Evolutionary conservation across 2,113 vertebrate genomes (phyloP).

Genomic region (Syrrhaptes paradoxus): DNA sequence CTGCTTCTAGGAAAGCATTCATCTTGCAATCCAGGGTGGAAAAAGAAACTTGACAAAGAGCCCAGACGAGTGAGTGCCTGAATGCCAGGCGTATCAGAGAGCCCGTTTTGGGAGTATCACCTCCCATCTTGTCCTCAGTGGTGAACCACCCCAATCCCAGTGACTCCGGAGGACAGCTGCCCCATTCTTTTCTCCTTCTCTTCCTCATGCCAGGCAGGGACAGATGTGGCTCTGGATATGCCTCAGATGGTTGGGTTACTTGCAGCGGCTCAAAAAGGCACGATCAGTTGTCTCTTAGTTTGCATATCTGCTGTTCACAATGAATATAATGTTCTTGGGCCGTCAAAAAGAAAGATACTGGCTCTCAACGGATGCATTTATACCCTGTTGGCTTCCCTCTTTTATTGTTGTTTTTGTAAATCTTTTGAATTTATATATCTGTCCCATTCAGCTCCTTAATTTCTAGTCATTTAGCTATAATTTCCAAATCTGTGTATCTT

Average conservation of each 20-base stretch:
- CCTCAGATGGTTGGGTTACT: conserved; percentile 29
- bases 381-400: not conserved
- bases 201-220: not conserved
- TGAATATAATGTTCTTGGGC: not conserved
- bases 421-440: not conserved
- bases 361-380: not conserved
- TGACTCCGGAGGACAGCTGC: conserved; percentile 43
- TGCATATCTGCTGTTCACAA: not conserved
- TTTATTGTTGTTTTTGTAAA: not conserved
- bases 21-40: not conserved
- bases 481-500: not conserved
- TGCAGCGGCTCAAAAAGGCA: not conserved
- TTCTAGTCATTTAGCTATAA: not conserved
- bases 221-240: conserved; percentile 51
- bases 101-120: not conserved
- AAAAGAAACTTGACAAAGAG: conserved; percentile 3
- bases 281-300: not conserved
- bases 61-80: not conserved
- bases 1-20: not conserved
- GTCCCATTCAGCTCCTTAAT: not conserved
- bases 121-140: not conserved
- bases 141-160: not conserved
- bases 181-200: conserved; percentile 10
- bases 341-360: not conserved
- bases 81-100: not conserved